Evolutionary conservation across 1,140 invertebrate species (phyloP).

Genomic region (Vanessa atalanta): DNA sequence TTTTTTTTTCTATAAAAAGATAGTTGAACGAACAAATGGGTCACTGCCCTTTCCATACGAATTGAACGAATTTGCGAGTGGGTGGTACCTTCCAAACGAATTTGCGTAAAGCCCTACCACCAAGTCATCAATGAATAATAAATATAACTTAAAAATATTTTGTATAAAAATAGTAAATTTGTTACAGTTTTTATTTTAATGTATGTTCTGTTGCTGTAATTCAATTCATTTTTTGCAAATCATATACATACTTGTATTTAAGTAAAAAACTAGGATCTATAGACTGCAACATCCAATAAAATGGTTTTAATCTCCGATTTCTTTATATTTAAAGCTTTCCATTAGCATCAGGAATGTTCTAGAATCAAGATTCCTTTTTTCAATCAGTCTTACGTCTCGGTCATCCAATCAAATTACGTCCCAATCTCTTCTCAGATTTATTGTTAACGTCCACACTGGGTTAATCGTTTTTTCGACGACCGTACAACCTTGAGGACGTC

Average conservation of each 20-base stretch:
- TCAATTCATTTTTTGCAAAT: background rate
- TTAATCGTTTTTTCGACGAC: constrained; percentile 49
- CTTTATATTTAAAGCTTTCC: background rate
- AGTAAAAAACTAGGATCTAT: no score
- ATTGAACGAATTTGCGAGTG: no score
- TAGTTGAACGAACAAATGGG: no score
- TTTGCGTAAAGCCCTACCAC: no score
- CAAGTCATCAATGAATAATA: no score
- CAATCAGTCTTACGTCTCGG: constrained; percentile 20
- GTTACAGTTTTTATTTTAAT: no score
- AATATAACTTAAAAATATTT: no score
- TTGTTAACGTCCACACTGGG: constrained; percentile 38
- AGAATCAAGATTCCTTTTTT: constrained; percentile 18
- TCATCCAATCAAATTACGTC: constrained; percentile 39
- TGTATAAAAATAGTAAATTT: no score
- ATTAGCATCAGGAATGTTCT: constrained; percentile 4
- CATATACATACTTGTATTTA: background rate
- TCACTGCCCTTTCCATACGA: no score
- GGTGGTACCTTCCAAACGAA: no score
- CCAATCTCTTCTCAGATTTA: constrained; percentile 41
- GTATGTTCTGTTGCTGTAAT: background rate
- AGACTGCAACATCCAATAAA: background rate
- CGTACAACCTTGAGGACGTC: constrained; percentile 41
- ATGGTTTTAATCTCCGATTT: background rate
- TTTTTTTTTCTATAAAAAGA: no score